phyloP scores from a whole-genome alignment of 2,113 vertebrate genomes.

The Climacteris rufus region DNA sequence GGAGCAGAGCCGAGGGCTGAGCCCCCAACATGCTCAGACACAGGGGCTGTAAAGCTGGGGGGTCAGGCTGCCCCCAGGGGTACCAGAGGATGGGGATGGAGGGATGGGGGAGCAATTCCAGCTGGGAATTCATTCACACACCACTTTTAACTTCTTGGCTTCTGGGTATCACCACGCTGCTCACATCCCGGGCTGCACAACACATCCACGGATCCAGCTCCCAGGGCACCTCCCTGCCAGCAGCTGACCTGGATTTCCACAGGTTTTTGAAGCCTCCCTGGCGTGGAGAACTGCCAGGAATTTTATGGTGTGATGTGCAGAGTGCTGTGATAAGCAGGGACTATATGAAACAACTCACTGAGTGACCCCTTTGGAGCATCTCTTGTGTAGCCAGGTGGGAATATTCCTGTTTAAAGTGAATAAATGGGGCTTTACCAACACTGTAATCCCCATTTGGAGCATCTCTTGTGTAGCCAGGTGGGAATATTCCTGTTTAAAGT shows the following conservation, averaged over 20 bases:
- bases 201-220: fast-evolving
- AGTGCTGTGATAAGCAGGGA: not conserved
- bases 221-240: not conserved
- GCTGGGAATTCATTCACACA: not conserved
- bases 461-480: not conserved
- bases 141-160: not conserved
- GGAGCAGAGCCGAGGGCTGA: not conserved
- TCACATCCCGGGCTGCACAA: not conserved
- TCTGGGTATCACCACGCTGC: not conserved
- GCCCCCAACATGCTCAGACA: not conserved
- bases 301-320: not conserved
- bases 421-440: not conserved
- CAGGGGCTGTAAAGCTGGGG: not conserved
- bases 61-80: not conserved
- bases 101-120: not conserved
- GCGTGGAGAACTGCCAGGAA: not conserved
- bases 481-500: not conserved
- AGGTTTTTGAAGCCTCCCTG: not conserved
- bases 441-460: too few relatives aligned
- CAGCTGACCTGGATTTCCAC: not conserved
- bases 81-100: not conserved
- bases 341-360: not conserved
- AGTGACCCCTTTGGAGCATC: not conserved
- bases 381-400: not conserved
- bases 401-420: not conserved